phyloP scores from a whole-genome alignment of 1,140 invertebrate species.

The Eriocheir sinensis region DNA sequence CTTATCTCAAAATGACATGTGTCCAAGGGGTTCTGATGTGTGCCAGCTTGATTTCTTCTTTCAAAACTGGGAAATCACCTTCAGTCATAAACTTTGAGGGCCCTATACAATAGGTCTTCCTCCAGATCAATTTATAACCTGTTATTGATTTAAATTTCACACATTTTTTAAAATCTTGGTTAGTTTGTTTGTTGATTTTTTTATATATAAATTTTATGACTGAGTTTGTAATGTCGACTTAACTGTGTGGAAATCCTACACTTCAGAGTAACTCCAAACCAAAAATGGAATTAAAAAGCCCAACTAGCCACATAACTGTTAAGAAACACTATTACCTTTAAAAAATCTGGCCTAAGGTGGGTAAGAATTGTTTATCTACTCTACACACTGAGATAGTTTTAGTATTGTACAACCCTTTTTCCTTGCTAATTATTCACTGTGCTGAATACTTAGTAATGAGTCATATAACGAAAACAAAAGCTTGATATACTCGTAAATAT shows the following conservation, averaged over 20 bases:
- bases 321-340: background rate
- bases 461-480: background rate
- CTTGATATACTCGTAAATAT: background rate
- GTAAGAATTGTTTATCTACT: background rate
- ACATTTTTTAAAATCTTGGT: too few relatives aligned
- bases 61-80: background rate
- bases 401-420: background rate
- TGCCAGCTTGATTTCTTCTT: background rate
- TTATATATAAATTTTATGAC: too few relatives aligned
- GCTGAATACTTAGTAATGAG: background rate
- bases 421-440: background rate
- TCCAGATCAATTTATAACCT: background rate
- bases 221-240: too few relatives aligned
- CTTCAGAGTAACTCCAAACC: background rate
- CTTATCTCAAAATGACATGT: background rate
- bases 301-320: too few relatives aligned
- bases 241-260: too few relatives aligned
- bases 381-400: background rate
- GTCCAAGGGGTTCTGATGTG: background rate
- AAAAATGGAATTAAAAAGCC: background rate
- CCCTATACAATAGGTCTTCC: background rate
- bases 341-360: too few relatives aligned
- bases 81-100: background rate
- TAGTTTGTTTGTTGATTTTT: too few relatives aligned
- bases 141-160: background rate